A percentile compares a stretch with the other conserved stretches of the same genome.
These are phyloP conservation scores for Spodoptera picta DNA, from an alignment of 2,888 invertebrate genomes.

Conservation along the genomic window DNA sequence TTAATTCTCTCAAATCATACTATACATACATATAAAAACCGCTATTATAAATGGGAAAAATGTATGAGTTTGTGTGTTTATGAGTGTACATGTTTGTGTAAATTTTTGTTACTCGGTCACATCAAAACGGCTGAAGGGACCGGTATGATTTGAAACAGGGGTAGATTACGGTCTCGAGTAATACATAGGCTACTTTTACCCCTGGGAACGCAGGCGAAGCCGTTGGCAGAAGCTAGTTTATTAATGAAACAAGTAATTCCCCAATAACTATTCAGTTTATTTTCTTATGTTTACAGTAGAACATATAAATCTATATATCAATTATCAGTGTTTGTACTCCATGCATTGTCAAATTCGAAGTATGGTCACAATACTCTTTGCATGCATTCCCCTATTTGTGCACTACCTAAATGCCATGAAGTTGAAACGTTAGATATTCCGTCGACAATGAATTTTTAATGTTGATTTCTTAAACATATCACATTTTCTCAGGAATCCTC, in stretches of 20 bases:
- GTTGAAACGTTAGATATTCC: constrained; percentile 49
- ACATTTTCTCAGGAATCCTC: constrained; percentile 57
- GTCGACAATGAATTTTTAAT: constrained; percentile 53
- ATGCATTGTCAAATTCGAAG: constrained; percentile 81
- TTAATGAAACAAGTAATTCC: constrained; percentile 54
- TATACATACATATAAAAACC: too few relatives aligned
- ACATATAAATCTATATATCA: constrained; percentile 34
- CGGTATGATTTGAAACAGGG: too few relatives aligned
- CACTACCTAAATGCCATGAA: constrained; percentile 41
- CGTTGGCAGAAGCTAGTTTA: too few relatives aligned
- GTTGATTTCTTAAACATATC: constrained; percentile 51
- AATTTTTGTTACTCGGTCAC: too few relatives aligned
- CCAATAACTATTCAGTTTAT: constrained; percentile 48
- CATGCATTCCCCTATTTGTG: constrained; percentile 68
- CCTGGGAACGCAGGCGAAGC: too few relatives aligned
- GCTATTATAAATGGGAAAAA: too few relatives aligned
- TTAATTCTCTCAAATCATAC: too few relatives aligned
- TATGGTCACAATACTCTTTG: constrained; percentile 83
- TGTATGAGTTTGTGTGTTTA: too few relatives aligned
- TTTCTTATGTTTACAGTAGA: constrained; percentile 35
- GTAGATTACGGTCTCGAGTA: too few relatives aligned
- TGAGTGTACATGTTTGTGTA: too few relatives aligned
- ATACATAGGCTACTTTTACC: too few relatives aligned
- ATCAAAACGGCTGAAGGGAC: too few relatives aligned
- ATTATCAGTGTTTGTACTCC: constrained; percentile 50